phyloP scores from a whole-genome alignment of 2,888 invertebrate species.

The Agrotis segetum region DNA sequence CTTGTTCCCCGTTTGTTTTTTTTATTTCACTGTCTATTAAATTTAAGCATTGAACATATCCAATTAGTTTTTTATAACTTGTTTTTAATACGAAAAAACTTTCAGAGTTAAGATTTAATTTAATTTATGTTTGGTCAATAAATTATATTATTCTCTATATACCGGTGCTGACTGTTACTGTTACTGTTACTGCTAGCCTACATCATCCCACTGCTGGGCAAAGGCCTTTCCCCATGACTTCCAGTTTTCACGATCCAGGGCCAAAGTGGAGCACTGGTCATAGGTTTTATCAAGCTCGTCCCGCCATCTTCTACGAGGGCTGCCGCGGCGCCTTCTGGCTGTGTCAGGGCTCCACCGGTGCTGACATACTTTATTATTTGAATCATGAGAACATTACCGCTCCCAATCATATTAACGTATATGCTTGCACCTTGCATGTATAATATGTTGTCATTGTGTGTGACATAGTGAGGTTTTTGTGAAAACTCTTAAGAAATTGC shows the following conservation, averaged over 20 bases:
- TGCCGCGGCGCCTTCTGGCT: no score
- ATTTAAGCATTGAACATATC: neutral
- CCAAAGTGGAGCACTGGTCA: no score
- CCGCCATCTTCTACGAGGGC: no score
- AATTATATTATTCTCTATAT: no score
- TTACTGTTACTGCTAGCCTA: no score
- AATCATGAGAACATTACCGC: conserved; percentile 29
- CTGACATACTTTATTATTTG: conserved; percentile 20
- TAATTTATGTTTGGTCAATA: conserved; percentile 8
- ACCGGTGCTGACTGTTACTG: no score
- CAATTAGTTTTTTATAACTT: neutral
- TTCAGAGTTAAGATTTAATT: conserved; percentile 21
- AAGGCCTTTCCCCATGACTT: no score
- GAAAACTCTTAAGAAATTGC: conserved; percentile 23
- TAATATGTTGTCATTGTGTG: conserved; percentile 1
- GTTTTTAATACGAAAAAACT: neutral
- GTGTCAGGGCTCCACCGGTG: neutral
- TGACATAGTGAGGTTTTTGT: conserved; percentile 44
- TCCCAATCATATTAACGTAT: neutral
- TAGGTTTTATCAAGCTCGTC: no score
- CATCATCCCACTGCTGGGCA: no score
- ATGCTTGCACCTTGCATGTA: conserved; percentile 15
- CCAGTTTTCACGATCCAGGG: no score
- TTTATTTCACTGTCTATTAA: neutral
- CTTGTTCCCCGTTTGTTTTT: neutral